Evolutionary conservation across 2,113 vertebrate species (phyloP).

Genomic region (Hipposideros armiger): DNA sequence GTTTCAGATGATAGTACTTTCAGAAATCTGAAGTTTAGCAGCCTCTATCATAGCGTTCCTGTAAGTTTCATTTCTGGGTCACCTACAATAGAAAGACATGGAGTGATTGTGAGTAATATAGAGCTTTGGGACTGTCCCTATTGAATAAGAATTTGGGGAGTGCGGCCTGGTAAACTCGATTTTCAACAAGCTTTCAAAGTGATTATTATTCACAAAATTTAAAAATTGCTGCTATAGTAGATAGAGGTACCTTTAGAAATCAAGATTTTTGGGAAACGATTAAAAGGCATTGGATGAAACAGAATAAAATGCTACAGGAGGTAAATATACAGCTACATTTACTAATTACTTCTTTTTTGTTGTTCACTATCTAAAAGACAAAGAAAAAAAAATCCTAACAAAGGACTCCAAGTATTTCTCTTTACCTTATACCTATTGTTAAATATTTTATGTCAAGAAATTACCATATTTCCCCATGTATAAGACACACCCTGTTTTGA

Average conservation of each 20-base stretch:
- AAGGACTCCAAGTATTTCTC: background rate
- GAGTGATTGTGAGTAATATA: background rate
- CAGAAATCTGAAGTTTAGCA: background rate
- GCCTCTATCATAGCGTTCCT: background rate
- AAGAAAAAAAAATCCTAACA: background rate
- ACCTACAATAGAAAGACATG: background rate
- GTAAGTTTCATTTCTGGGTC: background rate
- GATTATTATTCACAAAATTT: background rate
- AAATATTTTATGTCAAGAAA: background rate
- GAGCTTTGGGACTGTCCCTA: background rate
- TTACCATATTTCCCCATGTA: background rate
- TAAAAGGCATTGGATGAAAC: background rate
- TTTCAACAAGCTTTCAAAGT: background rate
- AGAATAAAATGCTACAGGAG: background rate
- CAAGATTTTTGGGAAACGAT: background rate
- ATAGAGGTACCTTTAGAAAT: background rate
- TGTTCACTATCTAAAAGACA: background rate
- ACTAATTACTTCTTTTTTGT: background rate
- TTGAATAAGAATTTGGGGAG: background rate
- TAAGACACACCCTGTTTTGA: no score
- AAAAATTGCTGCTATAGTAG: background rate
- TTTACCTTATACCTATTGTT: background rate
- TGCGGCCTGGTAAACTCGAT: background rate
- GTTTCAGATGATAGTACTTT: background rate
- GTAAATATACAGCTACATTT: background rate